These are phyloP conservation scores for Mycalesis mineus DNA, from an alignment of 2,888 invertebrate genomes.

Conservation along the genomic window DNA sequence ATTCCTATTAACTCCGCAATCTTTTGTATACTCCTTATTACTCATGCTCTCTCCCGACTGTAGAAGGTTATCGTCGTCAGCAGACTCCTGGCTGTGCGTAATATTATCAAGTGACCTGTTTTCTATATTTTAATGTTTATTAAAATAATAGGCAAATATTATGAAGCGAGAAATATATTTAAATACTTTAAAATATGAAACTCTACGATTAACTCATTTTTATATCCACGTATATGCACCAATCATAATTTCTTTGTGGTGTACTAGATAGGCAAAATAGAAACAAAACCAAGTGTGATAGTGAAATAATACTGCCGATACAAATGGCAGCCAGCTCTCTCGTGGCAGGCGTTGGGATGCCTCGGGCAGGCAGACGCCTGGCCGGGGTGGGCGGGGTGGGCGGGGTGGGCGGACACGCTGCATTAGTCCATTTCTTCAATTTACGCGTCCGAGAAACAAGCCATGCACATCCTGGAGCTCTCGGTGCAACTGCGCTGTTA, in stretches of 20 bases:
- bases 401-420: slow-evolving; percentile 50
- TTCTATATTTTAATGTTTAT: too few relatives aligned
- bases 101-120: too few relatives aligned
- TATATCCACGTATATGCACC: too few relatives aligned
- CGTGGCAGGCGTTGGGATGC: slow-evolving; percentile 35
- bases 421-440: slow-evolving; percentile 57
- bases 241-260: too few relatives aligned
- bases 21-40: too few relatives aligned
- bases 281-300: slow-evolving; percentile 11
- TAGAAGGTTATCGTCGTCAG: too few relatives aligned
- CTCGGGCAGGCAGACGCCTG: slow-evolving; percentile 36
- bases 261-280: not conserved
- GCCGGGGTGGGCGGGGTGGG: slow-evolving; percentile 46
- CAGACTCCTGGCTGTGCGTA: too few relatives aligned
- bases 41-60: too few relatives aligned
- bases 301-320: slow-evolving; percentile 15
- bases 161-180: too few relatives aligned
- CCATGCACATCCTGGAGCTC: slow-evolving; percentile 25
- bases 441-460: slow-evolving; percentile 37
- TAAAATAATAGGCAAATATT: too few relatives aligned
- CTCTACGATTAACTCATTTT: too few relatives aligned
- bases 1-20: not conserved
- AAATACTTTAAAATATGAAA: too few relatives aligned
- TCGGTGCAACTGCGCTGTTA: not conserved
- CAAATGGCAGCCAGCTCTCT: slow-evolving; percentile 14